Percentiles rank a stretch among this genome's conserved stretches.
These are phyloP conservation scores for Caerostris darwini DNA, from an alignment of 1,140 invertebrate species.

Conservation along the genomic window DNA sequence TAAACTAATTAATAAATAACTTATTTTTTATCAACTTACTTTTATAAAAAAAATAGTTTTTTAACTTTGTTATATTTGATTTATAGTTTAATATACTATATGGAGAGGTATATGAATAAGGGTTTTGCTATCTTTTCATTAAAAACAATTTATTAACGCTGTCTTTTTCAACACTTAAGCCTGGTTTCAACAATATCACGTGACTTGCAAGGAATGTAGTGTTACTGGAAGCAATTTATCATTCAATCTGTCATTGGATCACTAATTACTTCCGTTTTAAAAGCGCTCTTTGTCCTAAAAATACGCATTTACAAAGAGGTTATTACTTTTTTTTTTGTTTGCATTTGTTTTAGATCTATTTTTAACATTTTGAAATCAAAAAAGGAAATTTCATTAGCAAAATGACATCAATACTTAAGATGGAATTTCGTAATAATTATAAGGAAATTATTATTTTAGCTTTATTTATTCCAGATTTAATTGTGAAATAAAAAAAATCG, in stretches of 20 bases:
- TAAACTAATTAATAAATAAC: too few relatives aligned
- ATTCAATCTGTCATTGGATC: neutral
- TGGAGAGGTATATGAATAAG: too few relatives aligned
- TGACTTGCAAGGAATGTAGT: neutral
- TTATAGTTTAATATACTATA: too few relatives aligned
- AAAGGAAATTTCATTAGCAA: neutral
- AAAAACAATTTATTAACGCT: neutral
- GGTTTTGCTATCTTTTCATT: neutral
- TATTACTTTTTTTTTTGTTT: neutral
- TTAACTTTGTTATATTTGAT: too few relatives aligned
- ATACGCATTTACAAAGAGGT: neutral
- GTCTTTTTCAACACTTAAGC: neutral
- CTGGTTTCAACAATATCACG: neutral
- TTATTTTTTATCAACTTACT: too few relatives aligned
- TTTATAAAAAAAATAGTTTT: too few relatives aligned
- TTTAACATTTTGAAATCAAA: neutral
- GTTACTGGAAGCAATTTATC: slow-evolving; percentile 4
- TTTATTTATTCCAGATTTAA: too few relatives aligned
- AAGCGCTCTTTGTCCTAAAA: neutral
- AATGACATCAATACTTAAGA: neutral
- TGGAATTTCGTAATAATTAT: too few relatives aligned
- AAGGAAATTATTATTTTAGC: too few relatives aligned
- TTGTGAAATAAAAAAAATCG: too few relatives aligned
- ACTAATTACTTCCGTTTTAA: slow-evolving; percentile 31
- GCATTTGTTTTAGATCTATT: neutral